Evolutionary conservation across 2,888 invertebrate species (phyloP).

Genomic region (Palloptera scutellata): DNA sequence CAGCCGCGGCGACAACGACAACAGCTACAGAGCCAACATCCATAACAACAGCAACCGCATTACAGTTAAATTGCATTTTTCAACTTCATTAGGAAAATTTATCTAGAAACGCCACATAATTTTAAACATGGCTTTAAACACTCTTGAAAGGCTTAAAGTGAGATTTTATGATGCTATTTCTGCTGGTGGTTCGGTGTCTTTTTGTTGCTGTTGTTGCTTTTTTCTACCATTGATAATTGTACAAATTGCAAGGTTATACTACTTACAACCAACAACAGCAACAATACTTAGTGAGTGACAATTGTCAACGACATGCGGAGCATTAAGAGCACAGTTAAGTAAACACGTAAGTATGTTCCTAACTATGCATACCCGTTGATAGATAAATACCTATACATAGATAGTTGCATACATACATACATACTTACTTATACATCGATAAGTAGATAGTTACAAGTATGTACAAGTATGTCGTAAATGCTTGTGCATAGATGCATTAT

Average conservation of each 20-base stretch:
- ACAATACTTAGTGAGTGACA: background rate
- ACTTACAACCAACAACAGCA: background rate
- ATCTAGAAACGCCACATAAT: constrained; percentile 13
- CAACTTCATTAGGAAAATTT: constrained; percentile 22
- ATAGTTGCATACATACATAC: too few relatives aligned
- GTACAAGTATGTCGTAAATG: too few relatives aligned
- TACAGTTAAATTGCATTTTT: constrained; percentile 23
- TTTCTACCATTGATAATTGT: background rate
- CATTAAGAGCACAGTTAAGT: background rate
- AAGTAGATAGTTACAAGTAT: too few relatives aligned
- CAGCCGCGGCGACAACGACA: constrained; percentile 32
- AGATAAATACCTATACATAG: too few relatives aligned
- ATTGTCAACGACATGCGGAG: background rate
- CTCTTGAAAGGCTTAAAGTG: background rate
- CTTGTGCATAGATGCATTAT: too few relatives aligned
- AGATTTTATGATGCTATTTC: background rate
- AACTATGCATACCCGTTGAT: too few relatives aligned
- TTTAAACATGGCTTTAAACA: background rate
- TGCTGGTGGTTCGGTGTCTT: background rate
- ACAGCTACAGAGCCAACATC: constrained; percentile 20
- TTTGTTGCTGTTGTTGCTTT: constrained; percentile 7
- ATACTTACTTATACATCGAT: too few relatives aligned
- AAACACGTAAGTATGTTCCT: background rate
- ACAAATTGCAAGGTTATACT: background rate
- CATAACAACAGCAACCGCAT: constrained; percentile 2